Base-by-base conservation (phyloP, 2,888 invertebrate species). In the Agrotis ipsilon region DNA sequence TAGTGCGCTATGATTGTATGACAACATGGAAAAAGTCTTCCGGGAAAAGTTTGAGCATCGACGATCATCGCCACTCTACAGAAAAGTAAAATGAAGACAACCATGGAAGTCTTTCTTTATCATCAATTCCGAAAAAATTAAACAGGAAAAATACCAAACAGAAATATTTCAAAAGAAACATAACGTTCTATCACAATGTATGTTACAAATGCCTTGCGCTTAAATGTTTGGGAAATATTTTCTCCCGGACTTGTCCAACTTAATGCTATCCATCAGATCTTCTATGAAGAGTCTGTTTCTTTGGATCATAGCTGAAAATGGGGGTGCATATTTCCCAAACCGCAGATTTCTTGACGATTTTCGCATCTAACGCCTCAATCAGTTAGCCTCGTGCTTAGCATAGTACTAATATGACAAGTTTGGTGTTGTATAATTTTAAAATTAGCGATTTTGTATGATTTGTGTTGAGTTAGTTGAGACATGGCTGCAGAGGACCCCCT, bases 401-500 rank as follows among this genome's bases (percentile, higher is more conserved):
- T 85, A 88, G 80, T 88, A 89, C 86, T 89, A 85, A 87, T 79
- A 76, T 85, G 82, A 77, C 81, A 82, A 86, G 83, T 86, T 88
- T 84, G 85, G 88, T 91, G 90, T 92, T 93, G 90, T 92, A 91
- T 91, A 88, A 91, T 92, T 92, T 90, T 85, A 81, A 89, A 88
- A 77, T 87, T 88, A 87, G 84, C 69, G 86, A 81, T 86, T 88
- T 85, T 88, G 86, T 90, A 88, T 89, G 82, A 86, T 88, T 87
- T 85, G 83, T 76, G 68, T 78, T 76, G 75, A 75, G 86, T 91
- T 89, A 90, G 86, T 87, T 88, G 80, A 68, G 61, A 82, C 49
- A 49, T 60, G 63, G 45, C 66, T 82, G 61, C 79, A 65, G 78
- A n/a, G 61, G 58, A 16, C 46, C 21, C 58, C 43, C 48, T 14